These are phyloP conservation scores for Myopa tessellatipennis DNA, from an alignment of 2,888 invertebrate species.

Conservation along the genomic window DNA sequence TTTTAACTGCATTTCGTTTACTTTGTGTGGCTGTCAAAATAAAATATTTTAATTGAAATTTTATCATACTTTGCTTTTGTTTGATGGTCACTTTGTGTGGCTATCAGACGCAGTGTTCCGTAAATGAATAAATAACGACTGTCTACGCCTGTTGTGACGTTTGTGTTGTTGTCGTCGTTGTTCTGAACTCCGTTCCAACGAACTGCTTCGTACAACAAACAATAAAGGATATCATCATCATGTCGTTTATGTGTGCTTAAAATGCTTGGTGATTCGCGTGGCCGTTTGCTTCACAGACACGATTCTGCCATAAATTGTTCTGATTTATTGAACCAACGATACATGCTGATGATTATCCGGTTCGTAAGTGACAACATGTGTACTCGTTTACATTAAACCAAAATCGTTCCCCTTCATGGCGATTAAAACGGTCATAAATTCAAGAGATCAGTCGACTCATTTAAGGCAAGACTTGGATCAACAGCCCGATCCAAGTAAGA, in stretches of 20 bases:
- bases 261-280: neutral
- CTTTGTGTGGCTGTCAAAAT: conserved; percentile 40
- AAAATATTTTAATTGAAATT: conserved; percentile 61
- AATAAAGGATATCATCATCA: conserved; percentile 10
- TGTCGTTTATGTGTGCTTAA: neutral
- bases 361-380: no score
- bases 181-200: neutral
- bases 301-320: no score
- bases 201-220: neutral
- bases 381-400: no score
- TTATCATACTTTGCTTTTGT: conserved; percentile 49
- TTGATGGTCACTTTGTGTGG: conserved; percentile 14
- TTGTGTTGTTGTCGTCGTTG: neutral
- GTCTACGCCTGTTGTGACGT: conserved; percentile 9
- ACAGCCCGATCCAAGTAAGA: no score
- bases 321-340: no score
- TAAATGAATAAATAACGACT: conserved; percentile 34
- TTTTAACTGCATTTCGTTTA: no score
- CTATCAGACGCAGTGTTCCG: conserved; percentile 19
- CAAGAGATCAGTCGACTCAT: no score
- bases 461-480: no score
- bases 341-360: no score
- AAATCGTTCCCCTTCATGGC: no score
- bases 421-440: no score
- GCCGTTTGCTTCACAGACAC: neutral